A percentile compares a stretch with the other conserved stretches of the same genome.
These are phyloP conservation scores for Melanophora roralis DNA, from an alignment of 2,888 invertebrate species.

Conservation along the genomic window DNA sequence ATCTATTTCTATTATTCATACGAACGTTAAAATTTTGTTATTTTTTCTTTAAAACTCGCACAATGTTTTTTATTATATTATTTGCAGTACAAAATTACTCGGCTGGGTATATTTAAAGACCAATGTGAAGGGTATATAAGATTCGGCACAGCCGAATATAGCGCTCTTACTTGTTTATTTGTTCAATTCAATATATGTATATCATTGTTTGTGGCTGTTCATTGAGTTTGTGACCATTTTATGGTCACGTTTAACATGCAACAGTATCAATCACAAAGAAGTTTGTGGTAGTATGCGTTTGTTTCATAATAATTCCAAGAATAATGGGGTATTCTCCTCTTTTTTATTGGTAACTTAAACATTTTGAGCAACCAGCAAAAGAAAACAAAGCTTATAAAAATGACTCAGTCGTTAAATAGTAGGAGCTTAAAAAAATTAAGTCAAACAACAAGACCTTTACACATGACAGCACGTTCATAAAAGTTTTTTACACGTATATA, in stretches of 20 bases:
- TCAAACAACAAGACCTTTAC: neutral
- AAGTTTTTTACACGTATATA: too few relatives aligned
- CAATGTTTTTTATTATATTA: too few relatives aligned
- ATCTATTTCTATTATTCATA: too few relatives aligned
- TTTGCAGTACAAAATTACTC: too few relatives aligned
- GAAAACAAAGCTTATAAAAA: constrained; percentile 12
- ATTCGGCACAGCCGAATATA: too few relatives aligned
- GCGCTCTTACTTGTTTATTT: too few relatives aligned
- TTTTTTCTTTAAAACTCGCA: too few relatives aligned
- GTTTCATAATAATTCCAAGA: constrained; percentile 59
- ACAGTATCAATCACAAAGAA: constrained; percentile 20
- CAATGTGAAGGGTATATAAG: too few relatives aligned
- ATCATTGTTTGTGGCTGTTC: neutral
- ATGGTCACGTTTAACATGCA: constrained; percentile 15
- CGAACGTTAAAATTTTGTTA: too few relatives aligned
- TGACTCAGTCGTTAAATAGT: constrained; percentile 17
- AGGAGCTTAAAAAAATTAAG: constrained; percentile 2
- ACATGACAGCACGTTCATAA: too few relatives aligned
- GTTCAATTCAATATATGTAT: too few relatives aligned
- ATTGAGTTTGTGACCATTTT: neutral
- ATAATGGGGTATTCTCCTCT: constrained; percentile 48
- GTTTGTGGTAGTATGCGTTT: neutral
- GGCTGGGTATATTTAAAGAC: too few relatives aligned
- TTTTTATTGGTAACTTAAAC: constrained; percentile 27
- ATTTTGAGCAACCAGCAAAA: neutral